Evolutionary conservation across 1,140 invertebrate genomes (phyloP).

Genomic region (Portunus trituberculatus): DNA sequence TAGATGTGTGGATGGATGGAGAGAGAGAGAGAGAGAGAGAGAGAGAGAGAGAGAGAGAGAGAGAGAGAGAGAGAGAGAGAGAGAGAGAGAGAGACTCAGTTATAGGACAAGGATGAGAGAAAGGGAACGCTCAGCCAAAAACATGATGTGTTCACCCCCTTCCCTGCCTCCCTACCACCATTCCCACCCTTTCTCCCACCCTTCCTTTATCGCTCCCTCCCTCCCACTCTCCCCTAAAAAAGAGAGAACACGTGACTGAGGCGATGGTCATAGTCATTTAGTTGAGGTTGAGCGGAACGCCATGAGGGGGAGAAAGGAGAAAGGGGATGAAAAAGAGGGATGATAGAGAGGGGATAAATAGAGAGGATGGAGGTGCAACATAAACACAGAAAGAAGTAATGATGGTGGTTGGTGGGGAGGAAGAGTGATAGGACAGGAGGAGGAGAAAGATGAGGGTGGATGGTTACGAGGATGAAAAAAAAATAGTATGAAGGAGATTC

Average conservation of each 20-base stretch:
- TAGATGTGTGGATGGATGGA: neutral
- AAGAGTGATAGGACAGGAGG: neutral
- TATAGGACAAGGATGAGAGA: neutral
- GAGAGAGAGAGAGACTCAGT: neutral
- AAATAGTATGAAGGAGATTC: no score
- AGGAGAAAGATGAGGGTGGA: neutral
- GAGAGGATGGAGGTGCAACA: no score
- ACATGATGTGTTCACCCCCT: neutral
- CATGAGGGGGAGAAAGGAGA: no score
- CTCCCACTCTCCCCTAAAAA: neutral
- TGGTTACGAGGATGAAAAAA: neutral
- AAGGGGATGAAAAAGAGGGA: no score
- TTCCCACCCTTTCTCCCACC: neutral
- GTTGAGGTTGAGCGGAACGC: no score
- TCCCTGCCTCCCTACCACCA: neutral
- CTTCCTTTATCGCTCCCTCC: neutral
- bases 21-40: neutral
- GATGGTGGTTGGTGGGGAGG: no score
- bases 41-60: neutral
- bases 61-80: neutral
- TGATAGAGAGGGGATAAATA: no score
- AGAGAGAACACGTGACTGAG: neutral
- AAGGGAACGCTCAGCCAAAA: neutral
- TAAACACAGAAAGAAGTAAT: no score
- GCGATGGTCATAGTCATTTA: no score